phyloP scores from a whole-genome alignment of 2,888 invertebrate species.

The Tipula vernalis region DNA sequence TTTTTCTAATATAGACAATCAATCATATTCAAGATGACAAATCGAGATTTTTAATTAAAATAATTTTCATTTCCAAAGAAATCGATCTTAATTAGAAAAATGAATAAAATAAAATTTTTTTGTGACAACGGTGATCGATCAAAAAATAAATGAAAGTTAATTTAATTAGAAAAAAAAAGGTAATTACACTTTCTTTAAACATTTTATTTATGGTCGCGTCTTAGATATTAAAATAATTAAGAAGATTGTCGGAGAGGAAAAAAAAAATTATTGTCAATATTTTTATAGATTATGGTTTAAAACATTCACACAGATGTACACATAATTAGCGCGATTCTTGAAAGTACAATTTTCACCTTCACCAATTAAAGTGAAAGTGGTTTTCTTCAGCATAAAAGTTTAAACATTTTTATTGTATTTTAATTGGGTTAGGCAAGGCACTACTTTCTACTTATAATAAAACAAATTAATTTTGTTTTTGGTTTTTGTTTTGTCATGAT shows the following conservation, averaged over 20 bases:
- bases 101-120: not conserved
- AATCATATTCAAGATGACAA: not conserved
- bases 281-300: not conserved
- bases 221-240: not conserved
- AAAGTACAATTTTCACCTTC: not conserved
- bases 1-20: not conserved
- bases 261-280: not conserved
- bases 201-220: not conserved
- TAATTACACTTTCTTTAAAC: not conserved
- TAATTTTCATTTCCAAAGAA: not conserved
- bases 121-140: not conserved
- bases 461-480: not conserved
- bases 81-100: not conserved
- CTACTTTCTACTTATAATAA: not conserved
- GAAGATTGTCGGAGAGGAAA: not conserved
- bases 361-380: not conserved
- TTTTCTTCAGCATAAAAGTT: not conserved
- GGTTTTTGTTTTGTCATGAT: not conserved
- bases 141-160: not conserved
- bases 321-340: not conserved
- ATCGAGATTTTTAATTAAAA: constrained; percentile 7
- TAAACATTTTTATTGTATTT: not conserved
- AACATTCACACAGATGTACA: not conserved
- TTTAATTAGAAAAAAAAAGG: not conserved
- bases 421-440: constrained; percentile 4